These are phyloP conservation scores for Cairina moschata DNA, from an alignment of 2,113 vertebrate species.

Conservation along the genomic window DNA sequence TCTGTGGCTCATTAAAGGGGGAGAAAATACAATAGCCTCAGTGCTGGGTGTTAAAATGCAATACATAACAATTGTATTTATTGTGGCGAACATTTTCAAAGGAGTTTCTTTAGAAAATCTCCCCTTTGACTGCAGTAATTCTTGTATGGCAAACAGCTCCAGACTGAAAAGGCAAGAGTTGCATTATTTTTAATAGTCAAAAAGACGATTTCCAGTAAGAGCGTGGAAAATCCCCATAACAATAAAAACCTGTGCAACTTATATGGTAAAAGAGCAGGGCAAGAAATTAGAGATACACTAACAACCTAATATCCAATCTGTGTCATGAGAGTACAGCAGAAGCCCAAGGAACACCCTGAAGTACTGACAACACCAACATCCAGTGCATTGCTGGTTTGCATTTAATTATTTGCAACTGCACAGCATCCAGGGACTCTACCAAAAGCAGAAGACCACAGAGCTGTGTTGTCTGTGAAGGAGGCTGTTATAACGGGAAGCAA, in stretches of 20 bases:
- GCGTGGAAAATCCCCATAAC: background rate
- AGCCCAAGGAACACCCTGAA: background rate
- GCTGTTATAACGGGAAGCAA: background rate
- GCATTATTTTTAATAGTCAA: background rate
- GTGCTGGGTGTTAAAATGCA: background rate
- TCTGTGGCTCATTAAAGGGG: background rate
- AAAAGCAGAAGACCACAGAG: background rate
- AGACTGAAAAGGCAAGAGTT: background rate
- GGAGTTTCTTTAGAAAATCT: background rate
- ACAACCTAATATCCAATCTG: background rate
- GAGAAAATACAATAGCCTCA: background rate
- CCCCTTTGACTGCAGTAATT: background rate
- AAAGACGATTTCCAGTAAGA: background rate
- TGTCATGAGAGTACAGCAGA: background rate
- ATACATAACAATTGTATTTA: background rate
- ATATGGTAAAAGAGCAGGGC: background rate
- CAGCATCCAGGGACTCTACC: background rate
- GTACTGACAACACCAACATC: background rate
- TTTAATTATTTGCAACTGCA: background rate
- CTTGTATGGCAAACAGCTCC: background rate
- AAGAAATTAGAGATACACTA: background rate
- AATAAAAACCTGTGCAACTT: background rate
- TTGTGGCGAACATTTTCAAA: background rate
- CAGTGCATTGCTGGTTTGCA: background rate
- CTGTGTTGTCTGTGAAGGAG: background rate